Base-by-base conservation (phyloP, 2,113 vertebrate species). In the Passer montanus region DNA sequence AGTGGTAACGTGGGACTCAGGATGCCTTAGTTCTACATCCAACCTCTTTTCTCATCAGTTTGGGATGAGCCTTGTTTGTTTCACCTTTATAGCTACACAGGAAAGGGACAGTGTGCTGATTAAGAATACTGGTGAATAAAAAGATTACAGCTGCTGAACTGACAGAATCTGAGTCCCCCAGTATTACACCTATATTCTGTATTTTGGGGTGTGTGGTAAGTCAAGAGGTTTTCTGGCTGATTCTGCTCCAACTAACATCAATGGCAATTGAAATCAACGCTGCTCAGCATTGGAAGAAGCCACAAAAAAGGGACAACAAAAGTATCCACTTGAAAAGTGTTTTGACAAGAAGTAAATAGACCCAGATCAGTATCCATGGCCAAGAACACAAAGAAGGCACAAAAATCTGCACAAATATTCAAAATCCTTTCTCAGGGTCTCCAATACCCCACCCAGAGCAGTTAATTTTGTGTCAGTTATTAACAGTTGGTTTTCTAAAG, bases 301-400 rank as follows among this genome's bases (percentile, higher is more conserved):
- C 18, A 8, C 14, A 15, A 64, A 74, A 44, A 20, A 13, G 3
- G 20, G 21, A 5, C 2, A 50, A 12, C 18, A 18, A 5, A 88
- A 50, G 2, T 11, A 5, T 14, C 10, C 22, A 5, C 0, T 24
- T 33, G 18, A 59, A 44, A 84, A 52, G 3, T 10, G 1, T 60
- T 76, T 59, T 56, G 49, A 33, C 16, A 23, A 84, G 44, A 91
- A 52, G 8, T 8, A 44, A 10, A 20, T 30, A 22, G 37, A 41
- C 0, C 0, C 13, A 12, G 9, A 52, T 21, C 3, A 9, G 15
- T 9, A 26, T 19, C 17, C 11, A 24, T 10, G 21, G 35, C 8
- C 17, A 62, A 50, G 39, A 30, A 27, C 4, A 7, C 0, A 1
- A 67, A 5, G 19, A 63, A 59, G n/a, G 66, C 19, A 41, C 6